Evolutionary conservation across 37 sponge, comb jelly and placozoan genomes (phyloP), one percentile per base, ranked within the genome.

Genomic region (Halichondria panicea): DNA sequence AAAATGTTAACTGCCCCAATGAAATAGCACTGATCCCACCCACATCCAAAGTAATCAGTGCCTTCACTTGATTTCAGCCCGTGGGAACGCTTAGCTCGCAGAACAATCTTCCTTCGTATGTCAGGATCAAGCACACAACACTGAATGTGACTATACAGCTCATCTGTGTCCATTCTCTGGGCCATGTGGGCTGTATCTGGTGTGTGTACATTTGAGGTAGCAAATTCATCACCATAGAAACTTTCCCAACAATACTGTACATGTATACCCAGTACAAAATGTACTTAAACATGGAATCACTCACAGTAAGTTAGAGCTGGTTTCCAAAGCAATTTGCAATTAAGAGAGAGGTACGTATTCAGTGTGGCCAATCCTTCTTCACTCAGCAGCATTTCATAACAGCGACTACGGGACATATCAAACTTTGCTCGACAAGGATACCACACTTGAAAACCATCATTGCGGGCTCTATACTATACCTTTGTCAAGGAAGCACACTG

Each of bases 221-320:
- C 62, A 19, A 8, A 25, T 9, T n/a, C 62, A 28, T n/a, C 30
- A 60, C 62, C 11, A 8, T 60, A 60, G 7, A n/a, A 28, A 25
- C n/a, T 60, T 60, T 18, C 9, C 50, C 50, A 48, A 48, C 52
- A 48, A 48, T 15, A 48, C 15, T 48, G 52, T 48, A 19, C 11
- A 15, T 48, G 15, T 15, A 48, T 15, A 19, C 13, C 52, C 11
- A 48, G 15, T 15, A 48, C 12, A 19, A 12, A 12, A 50, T 50
- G 12, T 18, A 19, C 53, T 19, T 50, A 50, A 12, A 12, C 53
- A 12, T 50, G 53, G 18, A 19, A 50, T 19, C 11, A 69, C 70
- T 69, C 52, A 69, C 70, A 69, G 50, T 69, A 69, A 28, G 22
- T n/a, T 7, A 69, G 50, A 43, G 70, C 70, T 22, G 70, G 70